Evolutionary conservation across 1,140 invertebrate genomes (phyloP).

Genomic region (Centruroides sculpturatus): DNA sequence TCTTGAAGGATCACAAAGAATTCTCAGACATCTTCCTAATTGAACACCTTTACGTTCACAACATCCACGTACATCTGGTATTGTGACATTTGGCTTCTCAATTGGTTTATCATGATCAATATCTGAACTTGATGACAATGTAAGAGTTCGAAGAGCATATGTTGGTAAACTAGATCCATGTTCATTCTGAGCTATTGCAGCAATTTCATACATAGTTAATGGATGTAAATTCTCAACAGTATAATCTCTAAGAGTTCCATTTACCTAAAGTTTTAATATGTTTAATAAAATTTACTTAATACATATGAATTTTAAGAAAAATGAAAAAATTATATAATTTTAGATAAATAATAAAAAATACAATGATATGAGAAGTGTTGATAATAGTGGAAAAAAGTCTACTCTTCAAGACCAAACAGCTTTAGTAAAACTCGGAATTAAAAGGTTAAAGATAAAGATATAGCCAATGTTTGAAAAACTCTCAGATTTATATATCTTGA

Average conservation of each 20-base stretch:
- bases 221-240: conserved; percentile 41
- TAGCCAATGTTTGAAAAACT: too few species aligned
- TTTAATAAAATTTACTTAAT: too few species aligned
- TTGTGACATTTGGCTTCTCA: conserved; percentile 29
- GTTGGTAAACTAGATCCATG: conserved; percentile 57
- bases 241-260: neutral
- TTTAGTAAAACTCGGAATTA: too few species aligned
- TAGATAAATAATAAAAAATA: too few species aligned
- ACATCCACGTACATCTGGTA: conserved; percentile 55
- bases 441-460: too few species aligned
- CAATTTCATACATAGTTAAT: conserved; percentile 66
- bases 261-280: too few species aligned
- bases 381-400: too few species aligned
- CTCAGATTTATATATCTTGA: too few species aligned
- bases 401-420: too few species aligned
- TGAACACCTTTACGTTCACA: conserved; percentile 52
- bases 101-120: conserved; percentile 25
- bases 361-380: too few species aligned
- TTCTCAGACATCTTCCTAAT: conserved; percentile 54
- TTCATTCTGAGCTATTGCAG: conserved; percentile 49
- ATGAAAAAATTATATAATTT: too few species aligned
- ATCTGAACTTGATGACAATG: conserved; percentile 19
- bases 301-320: too few species aligned
- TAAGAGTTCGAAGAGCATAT: conserved; percentile 46
- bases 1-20: conserved; percentile 56